These are phyloP conservation scores for Andrena bucephala DNA, from an alignment of 2,888 invertebrate species.

Conservation along the genomic window DNA sequence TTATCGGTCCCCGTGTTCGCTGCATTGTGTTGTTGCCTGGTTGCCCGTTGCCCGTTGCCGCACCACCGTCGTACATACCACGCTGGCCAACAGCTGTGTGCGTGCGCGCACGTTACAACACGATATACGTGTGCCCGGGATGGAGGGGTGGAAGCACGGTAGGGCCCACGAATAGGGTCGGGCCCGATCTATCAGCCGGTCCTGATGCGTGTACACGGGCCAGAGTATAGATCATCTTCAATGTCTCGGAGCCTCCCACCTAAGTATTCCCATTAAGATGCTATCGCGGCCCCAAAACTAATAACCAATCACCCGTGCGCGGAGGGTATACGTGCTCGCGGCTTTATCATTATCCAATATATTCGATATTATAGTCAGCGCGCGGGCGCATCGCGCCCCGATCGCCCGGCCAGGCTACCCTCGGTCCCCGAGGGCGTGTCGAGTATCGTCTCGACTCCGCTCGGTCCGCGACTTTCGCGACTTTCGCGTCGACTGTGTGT, in stretches of 20 bases:
- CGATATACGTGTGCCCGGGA: conserved; percentile 12
- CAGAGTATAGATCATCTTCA: conserved; percentile 80
- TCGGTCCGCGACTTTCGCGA: conserved; percentile 24
- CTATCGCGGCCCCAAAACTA: conserved; percentile 82
- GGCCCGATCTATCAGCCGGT: conserved; percentile 71
- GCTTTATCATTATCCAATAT: conserved; percentile 82
- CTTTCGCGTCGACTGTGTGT: background rate
- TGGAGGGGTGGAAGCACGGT: conserved; percentile 51
- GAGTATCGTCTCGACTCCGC: background rate
- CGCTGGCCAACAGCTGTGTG: background rate
- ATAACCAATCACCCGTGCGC: conserved; percentile 82
- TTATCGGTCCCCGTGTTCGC: conserved; percentile 79
- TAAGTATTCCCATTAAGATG: conserved; percentile 84
- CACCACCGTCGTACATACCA: conserved; percentile 49
- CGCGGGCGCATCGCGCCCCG: conserved; percentile 64
- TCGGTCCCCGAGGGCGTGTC: conserved; percentile 7
- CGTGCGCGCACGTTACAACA: conserved; percentile 40
- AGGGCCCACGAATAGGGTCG: conserved; percentile 70
- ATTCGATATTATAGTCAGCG: conserved; percentile 75
- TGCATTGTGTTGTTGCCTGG: conserved; percentile 79
- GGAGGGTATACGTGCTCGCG: conserved; percentile 77
- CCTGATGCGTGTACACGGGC: conserved; percentile 71
- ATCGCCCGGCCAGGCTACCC: conserved; percentile 17
- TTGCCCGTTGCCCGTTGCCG: conserved; percentile 53
- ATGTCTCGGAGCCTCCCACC: conserved; percentile 83